Percentiles rank a stretch among this genome's conserved stretches.
These are phyloP conservation scores for Aricia artaxerxes DNA, from an alignment of 2,888 invertebrate genomes.

Conservation along the genomic window DNA sequence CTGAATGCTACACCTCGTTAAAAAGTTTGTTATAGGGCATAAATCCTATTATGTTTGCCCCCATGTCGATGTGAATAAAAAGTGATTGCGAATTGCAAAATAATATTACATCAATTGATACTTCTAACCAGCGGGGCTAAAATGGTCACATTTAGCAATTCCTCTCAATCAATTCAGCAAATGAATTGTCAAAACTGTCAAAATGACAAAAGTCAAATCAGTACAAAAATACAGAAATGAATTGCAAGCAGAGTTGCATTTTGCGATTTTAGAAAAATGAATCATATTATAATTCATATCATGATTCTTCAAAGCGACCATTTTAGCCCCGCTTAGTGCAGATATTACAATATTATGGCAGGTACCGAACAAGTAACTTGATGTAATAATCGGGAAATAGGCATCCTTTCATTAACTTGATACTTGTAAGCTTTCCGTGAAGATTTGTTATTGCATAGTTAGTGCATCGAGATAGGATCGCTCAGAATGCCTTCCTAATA, in stretches of 20 bases:
- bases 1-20: slow-evolving; percentile 32
- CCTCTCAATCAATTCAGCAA: too few relatives aligned
- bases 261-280: too few relatives aligned
- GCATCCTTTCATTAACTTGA: not conserved
- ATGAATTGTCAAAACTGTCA: too few relatives aligned
- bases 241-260: too few relatives aligned
- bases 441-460: not conserved
- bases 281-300: too few relatives aligned
- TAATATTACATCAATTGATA: slow-evolving; percentile 3
- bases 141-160: too few relatives aligned
- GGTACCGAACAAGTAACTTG: not conserved
- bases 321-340: too few relatives aligned
- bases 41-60: slow-evolving; percentile 31
- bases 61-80: not conserved
- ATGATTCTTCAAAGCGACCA: too few relatives aligned
- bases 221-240: too few relatives aligned
- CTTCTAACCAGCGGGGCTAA: not conserved
- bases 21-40: slow-evolving; percentile 32
- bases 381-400: too few relatives aligned
- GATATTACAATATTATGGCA: not conserved
- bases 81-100: slow-evolving; percentile 15
- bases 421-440: not conserved
- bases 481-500: not conserved
- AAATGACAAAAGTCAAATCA: too few relatives aligned
- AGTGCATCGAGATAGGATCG: not conserved